Conservation (phyloP, 2,888 invertebrate species). For the Drosophila nr. perissopoda region DNA sequence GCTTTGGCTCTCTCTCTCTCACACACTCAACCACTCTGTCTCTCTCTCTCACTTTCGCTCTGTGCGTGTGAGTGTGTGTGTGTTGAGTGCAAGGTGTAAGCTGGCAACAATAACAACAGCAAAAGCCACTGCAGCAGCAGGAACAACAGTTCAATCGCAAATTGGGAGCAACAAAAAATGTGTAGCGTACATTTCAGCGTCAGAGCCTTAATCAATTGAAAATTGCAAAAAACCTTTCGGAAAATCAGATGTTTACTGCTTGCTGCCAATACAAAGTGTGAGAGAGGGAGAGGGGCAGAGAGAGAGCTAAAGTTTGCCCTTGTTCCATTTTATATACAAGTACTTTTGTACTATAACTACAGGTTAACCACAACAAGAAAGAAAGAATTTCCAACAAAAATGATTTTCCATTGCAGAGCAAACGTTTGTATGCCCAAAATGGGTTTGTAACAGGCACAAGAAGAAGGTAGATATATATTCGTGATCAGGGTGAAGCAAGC, state of each 20-base stretch:
- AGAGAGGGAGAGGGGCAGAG: neutral
- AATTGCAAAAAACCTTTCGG: constrained; percentile 6
- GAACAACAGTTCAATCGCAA: constrained; percentile 17
- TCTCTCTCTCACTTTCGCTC: neutral
- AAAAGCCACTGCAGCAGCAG: constrained; percentile 8
- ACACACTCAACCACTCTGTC: neutral
- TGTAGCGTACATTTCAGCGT: constrained; percentile 62
- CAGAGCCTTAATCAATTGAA: constrained; percentile 65
- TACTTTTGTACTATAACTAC: neutral
- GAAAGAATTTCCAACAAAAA: neutral
- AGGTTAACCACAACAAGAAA: neutral
- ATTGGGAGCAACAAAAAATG: constrained; percentile 37
- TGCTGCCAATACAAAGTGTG: neutral
- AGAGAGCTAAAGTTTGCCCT: neutral
- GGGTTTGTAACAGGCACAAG: neutral
- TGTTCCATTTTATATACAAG: neutral
- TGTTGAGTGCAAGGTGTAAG: constrained; percentile 32
- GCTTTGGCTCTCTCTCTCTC: neutral
- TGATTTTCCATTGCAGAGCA: neutral
- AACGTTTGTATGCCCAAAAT: neutral
- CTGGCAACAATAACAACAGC: constrained; percentile 31
- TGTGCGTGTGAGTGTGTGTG: constrained; percentile 21
- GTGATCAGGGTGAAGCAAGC: neutral
- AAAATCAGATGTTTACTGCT: neutral
- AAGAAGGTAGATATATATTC: neutral